A percentile compares a stretch with the other conserved stretches of the same genome.
These are phyloP conservation scores for Drosophila setifemur DNA, from an alignment of 1,140 invertebrate species.

Conservation along the genomic window DNA sequence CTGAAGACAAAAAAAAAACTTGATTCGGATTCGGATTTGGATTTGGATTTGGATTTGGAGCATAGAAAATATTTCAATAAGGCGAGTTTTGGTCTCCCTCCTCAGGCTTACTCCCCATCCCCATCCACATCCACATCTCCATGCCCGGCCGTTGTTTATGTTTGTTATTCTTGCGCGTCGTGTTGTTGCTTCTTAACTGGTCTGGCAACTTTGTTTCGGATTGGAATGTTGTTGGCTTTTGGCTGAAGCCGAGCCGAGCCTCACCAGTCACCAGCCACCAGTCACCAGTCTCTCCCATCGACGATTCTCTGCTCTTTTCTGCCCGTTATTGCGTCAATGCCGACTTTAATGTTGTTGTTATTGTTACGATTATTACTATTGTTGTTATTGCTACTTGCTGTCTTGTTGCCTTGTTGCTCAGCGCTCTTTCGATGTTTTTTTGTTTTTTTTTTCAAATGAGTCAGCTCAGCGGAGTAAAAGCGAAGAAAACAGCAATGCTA, in stretches of 20 bases:
- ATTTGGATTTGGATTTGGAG: slow-evolving; percentile 56
- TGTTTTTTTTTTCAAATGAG: slow-evolving; percentile 15
- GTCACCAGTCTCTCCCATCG: slow-evolving; percentile 17
- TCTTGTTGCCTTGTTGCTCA: slow-evolving; percentile 11
- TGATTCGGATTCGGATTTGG: slow-evolving; percentile 26
- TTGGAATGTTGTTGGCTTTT: slow-evolving; percentile 75
- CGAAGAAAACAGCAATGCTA: background rate
- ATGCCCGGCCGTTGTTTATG: slow-evolving; percentile 41
- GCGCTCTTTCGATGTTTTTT: too few relatives aligned
- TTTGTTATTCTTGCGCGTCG: slow-evolving; percentile 41
- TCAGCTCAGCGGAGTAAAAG: slow-evolving; percentile 4
- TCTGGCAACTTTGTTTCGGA: slow-evolving; percentile 70
- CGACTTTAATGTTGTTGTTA: slow-evolving; percentile 31
- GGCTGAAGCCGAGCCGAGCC: slow-evolving; percentile 5
- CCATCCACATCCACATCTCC: slow-evolving; percentile 1
- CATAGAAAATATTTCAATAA: slow-evolving; percentile 74
- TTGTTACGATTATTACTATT: slow-evolving; percentile 40
- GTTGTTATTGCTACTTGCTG: slow-evolving; percentile 29
- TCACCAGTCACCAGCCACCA: slow-evolving; percentile 1
- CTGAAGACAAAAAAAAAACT: slow-evolving; percentile 24
- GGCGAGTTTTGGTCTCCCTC: slow-evolving; percentile 5
- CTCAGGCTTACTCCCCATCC: background rate
- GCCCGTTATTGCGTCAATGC: slow-evolving; percentile 46
- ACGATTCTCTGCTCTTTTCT: slow-evolving; percentile 1
- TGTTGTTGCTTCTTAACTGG: slow-evolving; percentile 58